These are phyloP conservation scores for Volucella zonaria DNA, from an alignment of 2,888 invertebrate species.

Conservation along the genomic window DNA sequence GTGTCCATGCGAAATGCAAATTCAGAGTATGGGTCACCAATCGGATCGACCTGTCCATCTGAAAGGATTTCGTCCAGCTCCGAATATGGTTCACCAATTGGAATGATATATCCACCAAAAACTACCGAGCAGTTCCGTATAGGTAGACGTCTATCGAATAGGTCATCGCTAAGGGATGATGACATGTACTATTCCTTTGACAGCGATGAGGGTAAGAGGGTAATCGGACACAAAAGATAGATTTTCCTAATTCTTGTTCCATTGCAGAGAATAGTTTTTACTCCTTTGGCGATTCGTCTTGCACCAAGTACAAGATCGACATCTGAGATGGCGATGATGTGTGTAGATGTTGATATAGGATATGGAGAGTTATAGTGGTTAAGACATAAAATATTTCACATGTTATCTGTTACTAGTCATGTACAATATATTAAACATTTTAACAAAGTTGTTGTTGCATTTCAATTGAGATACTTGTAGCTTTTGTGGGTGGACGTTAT, in stretches of 20 bases:
- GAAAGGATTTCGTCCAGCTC: conserved; percentile 77
- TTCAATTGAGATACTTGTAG: neutral
- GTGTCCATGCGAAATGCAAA: conserved; percentile 68
- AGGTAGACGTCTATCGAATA: conserved; percentile 75
- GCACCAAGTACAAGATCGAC: conserved; percentile 57
- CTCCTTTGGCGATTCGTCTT: conserved; percentile 66
- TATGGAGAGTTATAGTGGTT: neutral
- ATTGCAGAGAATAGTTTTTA: conserved; percentile 68
- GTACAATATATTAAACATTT: conserved; percentile 57
- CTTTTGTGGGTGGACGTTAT: neutral
- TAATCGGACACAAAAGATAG: neutral
- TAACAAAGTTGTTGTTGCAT: conserved; percentile 39
- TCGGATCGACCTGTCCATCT: conserved; percentile 76
- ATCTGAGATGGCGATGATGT: conserved; percentile 29
- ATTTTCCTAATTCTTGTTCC: neutral
- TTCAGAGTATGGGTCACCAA: conserved; percentile 80
- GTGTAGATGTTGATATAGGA: neutral
- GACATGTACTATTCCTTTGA: conserved; percentile 81
- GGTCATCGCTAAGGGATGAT: conserved; percentile 80
- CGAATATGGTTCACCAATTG: conserved; percentile 79
- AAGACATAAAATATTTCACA: conserved; percentile 28
- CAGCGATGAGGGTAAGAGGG: conserved; percentile 80
- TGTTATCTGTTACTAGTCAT: conserved; percentile 48
- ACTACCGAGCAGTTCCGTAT: conserved; percentile 62
- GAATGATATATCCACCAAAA: conserved; percentile 75